Evolutionary conservation across 2,888 invertebrate species (phyloP).

Genomic region (Euspilapteryx auroguttella): DNA sequence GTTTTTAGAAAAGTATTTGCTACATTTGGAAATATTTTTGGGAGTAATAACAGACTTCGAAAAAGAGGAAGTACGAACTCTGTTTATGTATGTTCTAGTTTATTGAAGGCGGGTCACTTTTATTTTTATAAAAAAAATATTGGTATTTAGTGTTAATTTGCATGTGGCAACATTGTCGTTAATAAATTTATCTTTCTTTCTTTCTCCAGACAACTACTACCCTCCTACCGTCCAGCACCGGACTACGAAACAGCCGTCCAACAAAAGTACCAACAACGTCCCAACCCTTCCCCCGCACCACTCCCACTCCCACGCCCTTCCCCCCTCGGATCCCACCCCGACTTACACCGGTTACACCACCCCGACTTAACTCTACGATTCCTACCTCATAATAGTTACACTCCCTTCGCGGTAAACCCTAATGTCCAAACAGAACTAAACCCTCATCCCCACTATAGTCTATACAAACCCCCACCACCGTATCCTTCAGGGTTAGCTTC

Average conservation of each 20-base stretch:
- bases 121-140: too few relatives aligned
- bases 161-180: too few relatives aligned
- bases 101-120: too few relatives aligned
- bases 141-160: too few relatives aligned
- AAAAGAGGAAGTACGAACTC: too few relatives aligned
- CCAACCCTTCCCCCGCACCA: conserved; percentile 14
- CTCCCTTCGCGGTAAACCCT: conserved; percentile 36
- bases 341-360: conserved; percentile 69
- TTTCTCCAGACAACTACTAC: conserved; percentile 71
- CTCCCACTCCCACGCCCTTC: too few relatives aligned
- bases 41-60: too few relatives aligned
- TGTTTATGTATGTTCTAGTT: too few relatives aligned
- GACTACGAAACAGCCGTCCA: conserved; percentile 94
- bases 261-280: conserved; percentile 71
- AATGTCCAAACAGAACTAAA: conserved; percentile 41
- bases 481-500: conserved; percentile 80
- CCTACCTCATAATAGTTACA: conserved; percentile 25
- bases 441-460: conserved; percentile 62
- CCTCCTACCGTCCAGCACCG: conserved; percentile 86
- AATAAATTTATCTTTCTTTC: too few relatives aligned
- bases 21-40: too few relatives aligned
- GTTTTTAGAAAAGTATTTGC: too few relatives aligned
- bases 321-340: conserved; percentile 73
- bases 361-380: conserved; percentile 64
- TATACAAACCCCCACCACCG: conserved; percentile 84